A percentile compares a stretch with the other conserved stretches of the same genome.
Conservation (phyloP, 2,797 vertebrate genomes). For the Tangara arthus region DNA sequence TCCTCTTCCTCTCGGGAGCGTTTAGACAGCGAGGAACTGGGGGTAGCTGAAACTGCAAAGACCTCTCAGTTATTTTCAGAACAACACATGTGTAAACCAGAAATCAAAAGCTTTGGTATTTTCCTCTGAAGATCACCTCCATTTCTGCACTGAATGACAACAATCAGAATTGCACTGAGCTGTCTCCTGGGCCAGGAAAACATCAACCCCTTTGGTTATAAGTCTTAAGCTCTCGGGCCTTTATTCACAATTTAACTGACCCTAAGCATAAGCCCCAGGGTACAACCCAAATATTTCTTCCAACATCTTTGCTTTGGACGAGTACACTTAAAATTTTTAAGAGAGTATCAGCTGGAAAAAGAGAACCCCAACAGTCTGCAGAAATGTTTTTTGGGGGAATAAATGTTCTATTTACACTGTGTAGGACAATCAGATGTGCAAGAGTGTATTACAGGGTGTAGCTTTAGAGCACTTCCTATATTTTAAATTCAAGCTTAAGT, state of each 20-base stretch:
- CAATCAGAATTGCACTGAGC: not conserved
- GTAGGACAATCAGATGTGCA: not conserved
- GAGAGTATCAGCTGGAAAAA: not conserved
- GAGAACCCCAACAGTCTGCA: not conserved
- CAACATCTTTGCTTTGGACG: not conserved
- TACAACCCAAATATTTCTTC: not conserved
- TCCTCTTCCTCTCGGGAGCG: slow-evolving; percentile 93
- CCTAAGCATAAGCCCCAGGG: not conserved
- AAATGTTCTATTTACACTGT: not conserved
- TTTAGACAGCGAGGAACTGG: slow-evolving; percentile 87
- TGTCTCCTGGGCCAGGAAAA: not conserved
- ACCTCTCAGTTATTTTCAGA: not conserved
- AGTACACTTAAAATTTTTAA: not conserved
- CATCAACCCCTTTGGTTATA: not conserved
- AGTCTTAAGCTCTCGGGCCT: not conserved
- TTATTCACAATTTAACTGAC: not conserved
- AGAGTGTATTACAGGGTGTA: not conserved
- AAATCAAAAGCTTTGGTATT: not conserved
- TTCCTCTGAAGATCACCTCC: not conserved
- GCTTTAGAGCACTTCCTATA: not conserved
- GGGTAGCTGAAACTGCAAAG: slow-evolving; percentile 88
- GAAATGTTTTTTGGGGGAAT: not conserved
- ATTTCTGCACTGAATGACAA: not conserved
- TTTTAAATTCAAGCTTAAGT: not conserved
- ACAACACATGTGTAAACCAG: not conserved